A percentile compares a stretch with the other conserved stretches of the same genome.
Conservation (phyloP, 2,797 vertebrate genomes). For the Hylomyscus alleni region DNA sequence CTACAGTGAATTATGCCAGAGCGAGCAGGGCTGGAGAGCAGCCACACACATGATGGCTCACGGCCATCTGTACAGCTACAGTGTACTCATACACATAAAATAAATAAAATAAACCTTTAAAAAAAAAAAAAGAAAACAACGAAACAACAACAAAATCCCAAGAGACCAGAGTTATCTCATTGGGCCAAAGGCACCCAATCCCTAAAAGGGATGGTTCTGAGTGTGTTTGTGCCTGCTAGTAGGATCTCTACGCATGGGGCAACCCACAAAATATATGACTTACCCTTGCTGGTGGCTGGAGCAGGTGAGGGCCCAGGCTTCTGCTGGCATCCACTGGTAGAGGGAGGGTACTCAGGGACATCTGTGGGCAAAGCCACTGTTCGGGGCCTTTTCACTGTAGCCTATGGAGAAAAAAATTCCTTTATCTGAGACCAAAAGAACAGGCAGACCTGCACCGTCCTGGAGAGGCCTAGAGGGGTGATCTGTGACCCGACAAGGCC, state of each 20-base stretch:
- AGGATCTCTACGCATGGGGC: not conserved
- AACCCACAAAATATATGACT: not conserved
- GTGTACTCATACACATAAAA: too few species aligned
- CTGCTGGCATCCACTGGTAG: slow-evolving; percentile 86
- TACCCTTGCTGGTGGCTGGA: slow-evolving; percentile 82
- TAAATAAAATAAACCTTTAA: not conserved
- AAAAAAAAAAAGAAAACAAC: not conserved
- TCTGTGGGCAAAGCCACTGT: slow-evolving; percentile 87
- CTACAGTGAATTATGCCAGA: too few species aligned
- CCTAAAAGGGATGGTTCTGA: too few species aligned
- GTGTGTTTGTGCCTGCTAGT: not conserved
- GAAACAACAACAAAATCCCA: not conserved
- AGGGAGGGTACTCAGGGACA: slow-evolving; percentile 83
- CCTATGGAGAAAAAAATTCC: slow-evolving; percentile 84
- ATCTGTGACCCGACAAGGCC: rapidly evolving
- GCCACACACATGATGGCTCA: too few species aligned
- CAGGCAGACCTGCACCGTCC: rapidly evolving
- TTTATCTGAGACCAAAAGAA: not conserved
- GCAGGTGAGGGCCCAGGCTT: slow-evolving; percentile 48
- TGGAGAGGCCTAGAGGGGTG: not conserved
- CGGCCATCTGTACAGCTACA: too few species aligned
- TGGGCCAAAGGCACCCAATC: rapidly evolving
- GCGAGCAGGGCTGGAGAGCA: too few species aligned
- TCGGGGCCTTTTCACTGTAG: slow-evolving; percentile 91
- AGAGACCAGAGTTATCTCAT: not conserved